Base-by-base conservation (phyloP, 2,888 invertebrate genomes). In the Platerodrilus igneus region DNA sequence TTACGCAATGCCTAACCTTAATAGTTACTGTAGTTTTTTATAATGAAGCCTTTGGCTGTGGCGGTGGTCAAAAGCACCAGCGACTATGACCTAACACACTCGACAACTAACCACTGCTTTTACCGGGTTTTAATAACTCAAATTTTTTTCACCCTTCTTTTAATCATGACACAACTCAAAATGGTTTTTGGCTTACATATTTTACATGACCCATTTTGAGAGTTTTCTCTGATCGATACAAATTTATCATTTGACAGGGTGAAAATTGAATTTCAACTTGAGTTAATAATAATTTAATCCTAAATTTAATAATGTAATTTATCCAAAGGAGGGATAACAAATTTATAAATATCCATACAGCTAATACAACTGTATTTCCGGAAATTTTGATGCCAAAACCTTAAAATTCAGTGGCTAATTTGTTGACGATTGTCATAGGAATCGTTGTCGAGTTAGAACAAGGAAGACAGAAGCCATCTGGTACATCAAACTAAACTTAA, bases 391-490 rank as follows among this genome's bases (percentile, higher is more conserved):
- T 58, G 65, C 66, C 67, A 60, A 66, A 67, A 44, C 44, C 56
- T 60, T 51, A 46, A 46, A 48, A 48, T 49, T 54, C 56, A 62
- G 64, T 66, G 64, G 64, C 61, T 47, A 50, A 45, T 53, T 57
- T n/a, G n/a, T 40, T 47, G 58, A 56, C 60, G 54, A 58, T 57
- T 56, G 59, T 62, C 61, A 58, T 53, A 46, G 47, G 51, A 48
- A 60, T 63, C 63, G 68, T 67, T 68, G 68, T 66, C 68, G 68
- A 67, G 68, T 53, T 51, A 47, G 54, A 56, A 59, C 58, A 59
- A 67, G 69, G 68, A 68, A 69, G 69, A 69, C 67, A 64, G 60
- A 52, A 64, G 66, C 63, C 66, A 64, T 59, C 65, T 67, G 68
- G 67, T 65, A 67, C 63, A 59, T 55, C 59, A 65, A 56, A 56